These are phyloP conservation scores for Caracal caracal DNA, from an alignment of 2,113 vertebrate genomes.

Conservation along the genomic window DNA sequence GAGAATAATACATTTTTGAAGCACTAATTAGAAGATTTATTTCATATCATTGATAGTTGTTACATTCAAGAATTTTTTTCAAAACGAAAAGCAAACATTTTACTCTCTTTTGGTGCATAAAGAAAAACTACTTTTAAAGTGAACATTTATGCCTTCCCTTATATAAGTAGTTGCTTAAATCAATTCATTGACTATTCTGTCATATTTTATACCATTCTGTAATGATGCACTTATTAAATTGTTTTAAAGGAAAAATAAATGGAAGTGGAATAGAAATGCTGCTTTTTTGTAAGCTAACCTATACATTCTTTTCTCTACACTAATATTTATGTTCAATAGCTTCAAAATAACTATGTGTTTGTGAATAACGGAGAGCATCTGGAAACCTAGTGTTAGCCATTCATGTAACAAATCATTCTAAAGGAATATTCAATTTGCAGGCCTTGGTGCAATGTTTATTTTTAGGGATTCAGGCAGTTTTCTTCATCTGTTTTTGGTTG, in stretches of 20 bases:
- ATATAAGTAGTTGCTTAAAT: not conserved
- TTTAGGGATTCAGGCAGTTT: not conserved
- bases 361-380: not conserved
- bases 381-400: not conserved
- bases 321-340: not conserved
- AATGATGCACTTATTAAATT: not conserved
- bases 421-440: not conserved
- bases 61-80: not conserved
- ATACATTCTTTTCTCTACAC: not conserved
- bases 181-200: not conserved
- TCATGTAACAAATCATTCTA: not conserved
- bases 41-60: not conserved
- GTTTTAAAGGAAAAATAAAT: constrained; percentile 9
- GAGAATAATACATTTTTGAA: not conserved
- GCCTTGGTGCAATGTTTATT: not conserved
- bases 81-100: constrained; percentile 33
- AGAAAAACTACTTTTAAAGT: not conserved
- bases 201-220: not conserved
- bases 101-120: not conserved
- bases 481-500: not conserved
- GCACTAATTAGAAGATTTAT: not conserved
- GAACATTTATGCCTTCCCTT: not conserved
- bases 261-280: not conserved
- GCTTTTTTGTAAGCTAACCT: not conserved
- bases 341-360: not conserved